Evolutionary conservation across 2,888 invertebrate species (phyloP).

Genomic region (Metopia argyrocephala): DNA sequence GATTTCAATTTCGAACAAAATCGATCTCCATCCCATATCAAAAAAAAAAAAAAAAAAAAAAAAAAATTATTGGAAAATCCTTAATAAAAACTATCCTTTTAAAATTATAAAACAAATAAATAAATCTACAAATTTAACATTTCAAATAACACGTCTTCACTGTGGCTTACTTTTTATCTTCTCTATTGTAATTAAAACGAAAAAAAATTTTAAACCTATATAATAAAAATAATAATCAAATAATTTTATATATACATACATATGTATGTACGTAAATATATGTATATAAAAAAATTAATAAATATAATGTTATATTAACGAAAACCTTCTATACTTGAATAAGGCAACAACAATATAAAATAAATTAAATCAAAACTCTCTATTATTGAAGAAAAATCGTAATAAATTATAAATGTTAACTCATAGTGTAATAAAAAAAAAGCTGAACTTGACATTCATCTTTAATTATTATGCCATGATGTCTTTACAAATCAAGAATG

Average conservation of each 20-base stretch:
- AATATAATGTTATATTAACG: constrained; percentile 4
- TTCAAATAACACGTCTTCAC: constrained; percentile 22
- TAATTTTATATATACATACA: not conserved
- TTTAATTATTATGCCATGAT: not conserved
- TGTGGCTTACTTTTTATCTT: constrained; percentile 33
- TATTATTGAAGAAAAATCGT: not conserved
- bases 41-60: not conserved
- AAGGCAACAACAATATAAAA: not conserved
- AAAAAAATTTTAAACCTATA: not conserved
- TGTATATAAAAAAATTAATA: not conserved
- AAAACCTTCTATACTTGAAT: not conserved
- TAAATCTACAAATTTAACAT: constrained; percentile 8
- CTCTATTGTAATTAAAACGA: constrained; percentile 13
- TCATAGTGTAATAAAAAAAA: not conserved
- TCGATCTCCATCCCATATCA: too few relatives aligned
- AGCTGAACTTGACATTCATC: too few relatives aligned
- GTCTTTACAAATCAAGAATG: too few relatives aligned
- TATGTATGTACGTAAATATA: not conserved
- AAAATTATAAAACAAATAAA: not conserved
- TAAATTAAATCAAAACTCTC: not conserved
- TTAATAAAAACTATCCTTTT: not conserved
- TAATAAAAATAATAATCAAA: not conserved
- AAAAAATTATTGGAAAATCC: too few relatives aligned
- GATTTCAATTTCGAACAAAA: too few relatives aligned
- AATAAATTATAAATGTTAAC: not conserved